Base-by-base conservation (phyloP, 1,140 invertebrate species). In the Drosophila baimaii region DNA sequence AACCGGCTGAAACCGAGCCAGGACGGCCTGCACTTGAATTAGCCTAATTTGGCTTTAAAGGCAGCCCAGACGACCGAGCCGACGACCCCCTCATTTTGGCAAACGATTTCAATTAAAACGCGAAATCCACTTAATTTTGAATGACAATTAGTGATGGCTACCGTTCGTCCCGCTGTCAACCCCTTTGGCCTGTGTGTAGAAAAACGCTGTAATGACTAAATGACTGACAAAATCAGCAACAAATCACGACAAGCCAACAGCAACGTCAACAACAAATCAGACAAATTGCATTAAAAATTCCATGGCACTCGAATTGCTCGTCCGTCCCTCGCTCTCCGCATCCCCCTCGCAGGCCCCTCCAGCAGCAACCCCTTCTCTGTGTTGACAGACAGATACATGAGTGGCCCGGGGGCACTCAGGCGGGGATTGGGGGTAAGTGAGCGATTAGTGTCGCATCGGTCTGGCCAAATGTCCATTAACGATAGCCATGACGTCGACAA, bases 271-370 rank as follows among this genome's bases (percentile, higher is more conserved):
- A 90, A 90, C 84, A 90, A 89, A 89, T 89, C 84, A 89, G 84
- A 90, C 84, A 89, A 89, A 89, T 90, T 89, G 84, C 84, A 89
- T 89, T 89, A 89, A 89, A 89, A 89, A 89, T 89, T 83, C 84
- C 82, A 79, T 90, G 81, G 77, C 84, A 90, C 85, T 89, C 77
- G 79, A 90, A 74, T 29, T n/a, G 62, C 46, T 12, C n/a, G 25
- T 23, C 27, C 21, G n/a, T n/a, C n/a, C 46, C 59, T 43, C n/a
- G 21, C 13, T 31, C 17, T 17, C 7, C 31, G 17, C 25, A 17
- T 19, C 39, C 31, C 39, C 43, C 25, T 17, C 7, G 41, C 13
- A 10, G 10, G 15, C 29, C 31, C 57, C 19, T 15, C 12, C n/a
- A n/a, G n/a, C n/a, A n/a, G 5, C 15, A 54, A 54, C 7, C 29